Evolutionary conservation across 2,113 vertebrate species (phyloP).

Genomic region (Tretioscincus oriximinensis): DNA sequence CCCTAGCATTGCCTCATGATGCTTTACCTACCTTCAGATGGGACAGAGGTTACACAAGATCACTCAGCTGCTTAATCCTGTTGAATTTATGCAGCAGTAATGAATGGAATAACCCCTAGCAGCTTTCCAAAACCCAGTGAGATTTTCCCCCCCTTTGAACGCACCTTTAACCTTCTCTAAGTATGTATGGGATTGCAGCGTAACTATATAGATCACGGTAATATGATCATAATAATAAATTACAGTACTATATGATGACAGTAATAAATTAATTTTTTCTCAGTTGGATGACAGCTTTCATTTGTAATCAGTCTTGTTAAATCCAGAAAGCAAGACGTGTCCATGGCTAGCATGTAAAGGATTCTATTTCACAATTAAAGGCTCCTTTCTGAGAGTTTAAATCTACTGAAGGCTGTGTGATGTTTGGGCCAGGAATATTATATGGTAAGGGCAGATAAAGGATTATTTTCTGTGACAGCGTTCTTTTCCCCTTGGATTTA

Average conservation of each 20-base stretch:
- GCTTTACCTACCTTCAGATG: too few species aligned
- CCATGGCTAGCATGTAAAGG: background rate
- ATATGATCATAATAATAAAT: too few species aligned
- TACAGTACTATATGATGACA: background rate
- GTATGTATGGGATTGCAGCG: background rate
- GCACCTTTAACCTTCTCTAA: background rate
- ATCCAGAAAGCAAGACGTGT: background rate
- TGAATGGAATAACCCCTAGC: too few species aligned
- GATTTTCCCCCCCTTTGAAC: too few species aligned
- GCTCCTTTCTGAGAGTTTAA: too few species aligned
- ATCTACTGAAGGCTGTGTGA: background rate
- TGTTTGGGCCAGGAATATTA: background rate
- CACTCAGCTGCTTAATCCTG: too few species aligned
- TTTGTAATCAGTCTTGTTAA: background rate
- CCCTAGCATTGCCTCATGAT: too few species aligned
- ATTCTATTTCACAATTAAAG: too few species aligned
- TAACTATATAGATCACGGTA: background rate
- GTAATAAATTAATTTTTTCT: background rate
- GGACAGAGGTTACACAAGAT: too few species aligned
- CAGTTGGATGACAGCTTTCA: background rate
- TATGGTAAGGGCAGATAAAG: background rate
- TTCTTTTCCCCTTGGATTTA: background rate
- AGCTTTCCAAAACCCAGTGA: too few species aligned
- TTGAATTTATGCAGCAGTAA: too few species aligned
- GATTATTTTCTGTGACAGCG: background rate